A percentile compares a stretch with the other conserved stretches of the same genome.
phyloP scores from a whole-genome alignment of 2,113 vertebrate species.

The Myiopsitta monachus region DNA sequence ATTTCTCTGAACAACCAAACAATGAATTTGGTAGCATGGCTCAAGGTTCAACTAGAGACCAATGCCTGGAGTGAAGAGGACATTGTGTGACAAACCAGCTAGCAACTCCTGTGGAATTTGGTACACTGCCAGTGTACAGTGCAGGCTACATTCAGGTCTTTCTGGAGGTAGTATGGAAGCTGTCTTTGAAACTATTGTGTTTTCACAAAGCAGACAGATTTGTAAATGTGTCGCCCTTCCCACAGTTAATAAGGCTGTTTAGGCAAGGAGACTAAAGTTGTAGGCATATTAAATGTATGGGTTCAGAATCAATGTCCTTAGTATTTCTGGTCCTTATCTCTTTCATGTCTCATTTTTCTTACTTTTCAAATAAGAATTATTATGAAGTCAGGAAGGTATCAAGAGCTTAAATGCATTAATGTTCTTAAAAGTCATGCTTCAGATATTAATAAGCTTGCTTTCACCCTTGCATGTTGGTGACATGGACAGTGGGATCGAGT shows the following conservation, averaged over 20 bases:
- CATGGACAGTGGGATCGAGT: too few relatives aligned
- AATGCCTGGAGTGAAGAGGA: background rate
- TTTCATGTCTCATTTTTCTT: background rate
- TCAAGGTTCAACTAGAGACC: background rate
- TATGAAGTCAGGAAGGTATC: background rate
- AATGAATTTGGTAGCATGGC: background rate
- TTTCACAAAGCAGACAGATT: background rate
- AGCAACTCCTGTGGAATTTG: background rate
- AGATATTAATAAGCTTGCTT: background rate
- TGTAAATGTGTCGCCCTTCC: background rate
- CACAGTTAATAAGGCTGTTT: background rate
- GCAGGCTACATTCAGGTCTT: background rate
- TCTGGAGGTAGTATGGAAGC: background rate
- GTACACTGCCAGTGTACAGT: background rate
- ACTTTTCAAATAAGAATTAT: background rate
- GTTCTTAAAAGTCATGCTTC: background rate
- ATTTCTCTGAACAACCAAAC: background rate
- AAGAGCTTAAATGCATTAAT: background rate
- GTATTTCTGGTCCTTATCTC: background rate
- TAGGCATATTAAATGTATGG: background rate
- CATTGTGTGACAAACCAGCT: background rate
- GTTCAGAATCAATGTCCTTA: background rate
- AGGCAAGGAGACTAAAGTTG: background rate
- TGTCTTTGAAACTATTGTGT: background rate
- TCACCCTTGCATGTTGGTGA: background rate